Conservation (phyloP, 2,113 vertebrate species). For the Pagrus major region DNA sequence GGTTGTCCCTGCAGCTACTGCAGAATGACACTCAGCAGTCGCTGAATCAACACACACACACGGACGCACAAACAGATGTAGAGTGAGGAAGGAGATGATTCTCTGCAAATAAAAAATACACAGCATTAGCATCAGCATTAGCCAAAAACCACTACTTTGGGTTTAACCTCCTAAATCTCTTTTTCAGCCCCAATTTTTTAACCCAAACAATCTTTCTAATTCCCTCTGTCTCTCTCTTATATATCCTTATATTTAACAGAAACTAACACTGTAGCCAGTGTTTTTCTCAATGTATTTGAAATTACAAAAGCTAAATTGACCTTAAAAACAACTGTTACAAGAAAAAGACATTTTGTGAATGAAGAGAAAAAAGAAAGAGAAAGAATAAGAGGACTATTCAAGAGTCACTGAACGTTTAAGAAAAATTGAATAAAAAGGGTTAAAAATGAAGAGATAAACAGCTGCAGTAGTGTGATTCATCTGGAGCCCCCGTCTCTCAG, state of each 20-base stretch:
- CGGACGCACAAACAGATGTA: neutral
- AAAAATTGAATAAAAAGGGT: neutral
- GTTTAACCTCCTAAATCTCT: neutral
- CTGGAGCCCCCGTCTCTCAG: slow-evolving; percentile 16
- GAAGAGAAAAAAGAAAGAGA: neutral
- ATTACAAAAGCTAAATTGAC: neutral
- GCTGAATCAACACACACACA: neutral
- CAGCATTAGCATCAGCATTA: neutral
- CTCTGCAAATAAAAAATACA: neutral
- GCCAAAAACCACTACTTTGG: neutral
- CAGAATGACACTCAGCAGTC: neutral
- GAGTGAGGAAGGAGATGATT: neutral
- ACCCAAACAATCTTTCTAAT: neutral
- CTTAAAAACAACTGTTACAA: neutral
- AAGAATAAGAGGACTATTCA: neutral
- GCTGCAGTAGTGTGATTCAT: slow-evolving; percentile 10
- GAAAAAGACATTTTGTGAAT: neutral
- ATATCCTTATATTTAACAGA: neutral
- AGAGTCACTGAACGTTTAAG: neutral
- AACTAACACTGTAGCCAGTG: neutral
- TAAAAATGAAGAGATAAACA: neutral
- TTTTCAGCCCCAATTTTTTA: neutral
- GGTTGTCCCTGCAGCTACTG: slow-evolving; percentile 48
- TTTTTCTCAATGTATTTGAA: neutral
- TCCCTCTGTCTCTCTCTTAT: neutral